Evolutionary conservation across 2,113 vertebrate species (phyloP), one percentile per base, ranked within the genome.

Genomic region (Neogobius melanostomus): DNA sequence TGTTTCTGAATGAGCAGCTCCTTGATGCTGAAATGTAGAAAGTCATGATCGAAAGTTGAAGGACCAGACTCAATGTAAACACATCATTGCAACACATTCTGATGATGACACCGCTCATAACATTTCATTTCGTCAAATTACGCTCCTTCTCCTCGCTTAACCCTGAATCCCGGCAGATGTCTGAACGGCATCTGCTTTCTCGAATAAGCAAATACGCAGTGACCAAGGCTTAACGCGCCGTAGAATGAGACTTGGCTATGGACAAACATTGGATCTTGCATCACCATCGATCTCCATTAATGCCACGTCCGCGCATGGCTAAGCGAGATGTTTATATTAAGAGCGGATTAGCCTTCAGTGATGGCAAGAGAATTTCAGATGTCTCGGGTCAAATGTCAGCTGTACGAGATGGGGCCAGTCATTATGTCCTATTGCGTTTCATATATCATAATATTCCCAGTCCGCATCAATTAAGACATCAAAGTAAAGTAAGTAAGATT

Each of bases 241-340:
- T 47, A 74, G 71, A 84, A 89, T 87, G 71, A 85, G 74, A 61
- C 56, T 0, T 36, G 50, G 71, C 75, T 81, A 74, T 0, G 51
- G 65, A 84, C n/a, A n/a, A 77, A 70, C 57, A 79, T 85, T 84
- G 77, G 76, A 82, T 85, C 80, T 89, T 81, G 82, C 85, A 77
- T 87, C 81, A 74, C 75, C 85, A 88, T 88, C 82, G 74, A 79
- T 90, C 89, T 91, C 85, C 87, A 88, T 91, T 86, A 85, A 83
- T 51, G 69, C 51, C 62, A 68, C 75, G 81, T 86, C 80, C 82
- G 80, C 83, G 69, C 82, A 69, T 52, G 14, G 77, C 74, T 75
- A 84, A 67, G 82, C 81, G 79, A 61, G 70, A 51, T 60, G 68
- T 82, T 80, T 85, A 71, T 36, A 69, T 82, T 80, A 82, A 76